A percentile compares a stretch with the other conserved stretches of the same genome.
These are phyloP conservation scores for Idaea straminata DNA, from an alignment of 2,888 invertebrate species.

Conservation along the genomic window DNA sequence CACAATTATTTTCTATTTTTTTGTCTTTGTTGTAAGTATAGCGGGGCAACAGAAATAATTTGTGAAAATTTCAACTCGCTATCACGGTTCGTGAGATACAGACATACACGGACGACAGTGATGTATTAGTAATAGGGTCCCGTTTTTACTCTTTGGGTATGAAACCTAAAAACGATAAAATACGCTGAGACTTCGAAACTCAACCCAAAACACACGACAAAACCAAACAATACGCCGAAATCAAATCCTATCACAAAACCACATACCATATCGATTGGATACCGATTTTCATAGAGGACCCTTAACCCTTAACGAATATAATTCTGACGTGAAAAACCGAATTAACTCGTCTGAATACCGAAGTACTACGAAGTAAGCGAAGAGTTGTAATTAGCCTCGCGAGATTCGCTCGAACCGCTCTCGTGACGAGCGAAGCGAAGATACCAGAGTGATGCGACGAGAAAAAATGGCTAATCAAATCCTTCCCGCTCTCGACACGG, in stretches of 20 bases:
- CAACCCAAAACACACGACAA: conserved; percentile 8
- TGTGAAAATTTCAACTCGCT: no score
- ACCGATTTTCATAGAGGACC: neutral
- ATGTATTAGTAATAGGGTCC: no score
- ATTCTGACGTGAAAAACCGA: conserved; percentile 62
- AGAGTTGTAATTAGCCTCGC: conserved; percentile 78
- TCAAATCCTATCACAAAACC: conserved; percentile 17
- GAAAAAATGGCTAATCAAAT: conserved; percentile 80
- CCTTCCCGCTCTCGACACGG: conserved; percentile 68
- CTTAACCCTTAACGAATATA: neutral
- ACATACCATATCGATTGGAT: conserved; percentile 11
- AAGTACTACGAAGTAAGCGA: conserved; percentile 32
- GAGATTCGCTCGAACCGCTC: conserved; percentile 67
- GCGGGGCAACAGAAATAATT: no score
- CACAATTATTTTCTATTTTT: no score
- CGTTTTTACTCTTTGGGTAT: no score
- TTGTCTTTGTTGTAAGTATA: no score
- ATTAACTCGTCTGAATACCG: conserved; percentile 69
- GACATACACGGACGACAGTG: no score
- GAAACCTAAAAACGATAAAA: conserved; percentile 2
- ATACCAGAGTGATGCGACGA: conserved; percentile 67
- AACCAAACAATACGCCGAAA: conserved; percentile 33
- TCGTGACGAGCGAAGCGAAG: conserved; percentile 75
- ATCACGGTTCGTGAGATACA: no score
- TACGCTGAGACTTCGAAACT: conserved; percentile 6